Conservation (phyloP, 2,888 invertebrate species). For the Hesperia comma region DNA sequence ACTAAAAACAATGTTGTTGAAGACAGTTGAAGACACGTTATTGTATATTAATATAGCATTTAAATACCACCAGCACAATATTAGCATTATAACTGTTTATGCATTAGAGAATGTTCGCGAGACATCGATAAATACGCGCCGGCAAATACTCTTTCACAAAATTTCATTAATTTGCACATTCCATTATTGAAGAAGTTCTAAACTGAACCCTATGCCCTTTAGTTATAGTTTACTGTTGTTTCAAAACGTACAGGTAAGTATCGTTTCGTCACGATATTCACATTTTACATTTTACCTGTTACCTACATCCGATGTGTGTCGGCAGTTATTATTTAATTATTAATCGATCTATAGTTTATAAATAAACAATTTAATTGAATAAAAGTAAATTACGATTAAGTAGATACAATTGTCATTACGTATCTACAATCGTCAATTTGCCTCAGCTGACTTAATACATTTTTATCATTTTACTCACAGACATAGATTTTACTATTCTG, state of each 20-base stretch:
- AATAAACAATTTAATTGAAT: no score
- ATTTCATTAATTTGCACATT: conserved; percentile 28
- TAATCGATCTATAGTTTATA: no score
- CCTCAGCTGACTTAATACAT: no score
- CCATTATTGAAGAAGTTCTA: background rate
- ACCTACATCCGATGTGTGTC: conserved; percentile 22
- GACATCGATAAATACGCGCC: conserved; percentile 6
- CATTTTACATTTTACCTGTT: background rate
- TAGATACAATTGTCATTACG: no score
- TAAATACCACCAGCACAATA: conserved; percentile 11
- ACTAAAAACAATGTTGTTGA: no score
- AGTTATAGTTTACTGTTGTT: background rate
- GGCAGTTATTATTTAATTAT: no score
- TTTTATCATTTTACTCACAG: no score
- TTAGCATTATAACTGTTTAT: conserved; percentile 13
- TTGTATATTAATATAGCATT: conserved; percentile 12
- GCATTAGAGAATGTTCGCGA: conserved; percentile 13
- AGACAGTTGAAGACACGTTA: no score
- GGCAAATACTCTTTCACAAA: conserved; percentile 24
- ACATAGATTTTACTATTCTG: no score
- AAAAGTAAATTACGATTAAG: no score
- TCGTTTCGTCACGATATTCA: conserved; percentile 19
- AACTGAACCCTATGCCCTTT: background rate
- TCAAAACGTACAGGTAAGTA: background rate
- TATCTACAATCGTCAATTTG: no score